Conservation (phyloP, 2,888 invertebrate species). For the Panorpa germanica region DNA sequence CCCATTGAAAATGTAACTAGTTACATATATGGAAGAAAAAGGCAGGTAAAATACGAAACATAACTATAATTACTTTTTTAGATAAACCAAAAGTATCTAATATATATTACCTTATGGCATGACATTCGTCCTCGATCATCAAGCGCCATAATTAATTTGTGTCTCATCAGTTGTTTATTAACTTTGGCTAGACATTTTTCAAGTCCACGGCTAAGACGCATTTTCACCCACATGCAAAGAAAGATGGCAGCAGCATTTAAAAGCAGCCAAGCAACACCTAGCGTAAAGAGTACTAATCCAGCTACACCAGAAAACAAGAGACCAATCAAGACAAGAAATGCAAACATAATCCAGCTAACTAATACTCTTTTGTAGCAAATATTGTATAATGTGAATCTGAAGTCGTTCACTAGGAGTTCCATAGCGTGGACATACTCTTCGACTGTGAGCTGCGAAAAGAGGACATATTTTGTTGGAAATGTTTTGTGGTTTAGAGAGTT, state of each 20-base stretch:
- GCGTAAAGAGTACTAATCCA: conserved; percentile 68
- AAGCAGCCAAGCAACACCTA: conserved; percentile 79
- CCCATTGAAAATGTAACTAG: no score
- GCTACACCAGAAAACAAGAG: conserved; percentile 75
- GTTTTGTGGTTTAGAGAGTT: no score
- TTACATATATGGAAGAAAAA: no score
- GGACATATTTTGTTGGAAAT: no score
- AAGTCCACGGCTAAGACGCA: conserved; percentile 68
- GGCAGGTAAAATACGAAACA: no score
- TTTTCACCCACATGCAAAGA: conserved; percentile 83
- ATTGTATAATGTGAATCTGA: conserved; percentile 80
- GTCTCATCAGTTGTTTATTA: conserved; percentile 69
- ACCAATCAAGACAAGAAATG: conserved; percentile 66
- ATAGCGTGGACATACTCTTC: conserved; percentile 91
- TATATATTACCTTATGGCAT: conserved; percentile 93
- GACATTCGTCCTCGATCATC: conserved; percentile 90
- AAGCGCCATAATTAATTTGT: conserved; percentile 73
- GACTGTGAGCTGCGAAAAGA: conserved; percentile 75
- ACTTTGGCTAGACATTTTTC: conserved; percentile 82
- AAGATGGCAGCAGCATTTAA: conserved; percentile 84
- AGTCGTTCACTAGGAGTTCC: conserved; percentile 84
- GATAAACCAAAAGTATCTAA: no score
- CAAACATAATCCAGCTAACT: conserved; percentile 75
- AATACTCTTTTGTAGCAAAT: conserved; percentile 84
- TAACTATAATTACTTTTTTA: no score